These are phyloP conservation scores for Chelonia mydas DNA, from an alignment of 2,797 vertebrate species.

Conservation along the genomic window DNA sequence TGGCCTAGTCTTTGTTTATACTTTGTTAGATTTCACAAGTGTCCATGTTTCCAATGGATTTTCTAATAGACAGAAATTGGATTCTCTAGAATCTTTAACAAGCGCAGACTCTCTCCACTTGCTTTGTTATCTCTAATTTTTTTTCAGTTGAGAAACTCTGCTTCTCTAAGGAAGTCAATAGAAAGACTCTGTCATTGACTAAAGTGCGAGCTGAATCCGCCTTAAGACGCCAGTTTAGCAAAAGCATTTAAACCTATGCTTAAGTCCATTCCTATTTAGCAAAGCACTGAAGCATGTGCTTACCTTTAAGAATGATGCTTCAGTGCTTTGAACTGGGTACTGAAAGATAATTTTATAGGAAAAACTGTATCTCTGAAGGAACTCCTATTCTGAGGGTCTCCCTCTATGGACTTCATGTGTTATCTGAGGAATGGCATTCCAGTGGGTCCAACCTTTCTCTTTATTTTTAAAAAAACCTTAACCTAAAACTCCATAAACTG, in stretches of 20 bases:
- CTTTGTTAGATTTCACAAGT: neutral
- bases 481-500: neutral
- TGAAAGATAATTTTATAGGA: neutral
- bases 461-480: neutral
- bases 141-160: neutral
- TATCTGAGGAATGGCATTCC: neutral
- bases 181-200: neutral
- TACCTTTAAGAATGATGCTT: neutral
- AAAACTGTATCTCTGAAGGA: neutral
- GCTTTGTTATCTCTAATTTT: neutral
- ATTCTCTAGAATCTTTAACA: neutral
- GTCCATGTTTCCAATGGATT: neutral
- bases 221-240: neutral
- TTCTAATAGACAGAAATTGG: neutral
- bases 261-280: neutral
- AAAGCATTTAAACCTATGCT: neutral
- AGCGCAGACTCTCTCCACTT: neutral
- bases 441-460: neutral
- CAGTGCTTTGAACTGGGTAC: neutral
- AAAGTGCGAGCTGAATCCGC: neutral
- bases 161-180: neutral
- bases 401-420: neutral
- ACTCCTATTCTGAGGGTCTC: neutral
- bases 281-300: neutral
- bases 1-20: neutral